Base-by-base conservation (phyloP, 2,797 vertebrate species). In the Sebastolobus altivelis region DNA sequence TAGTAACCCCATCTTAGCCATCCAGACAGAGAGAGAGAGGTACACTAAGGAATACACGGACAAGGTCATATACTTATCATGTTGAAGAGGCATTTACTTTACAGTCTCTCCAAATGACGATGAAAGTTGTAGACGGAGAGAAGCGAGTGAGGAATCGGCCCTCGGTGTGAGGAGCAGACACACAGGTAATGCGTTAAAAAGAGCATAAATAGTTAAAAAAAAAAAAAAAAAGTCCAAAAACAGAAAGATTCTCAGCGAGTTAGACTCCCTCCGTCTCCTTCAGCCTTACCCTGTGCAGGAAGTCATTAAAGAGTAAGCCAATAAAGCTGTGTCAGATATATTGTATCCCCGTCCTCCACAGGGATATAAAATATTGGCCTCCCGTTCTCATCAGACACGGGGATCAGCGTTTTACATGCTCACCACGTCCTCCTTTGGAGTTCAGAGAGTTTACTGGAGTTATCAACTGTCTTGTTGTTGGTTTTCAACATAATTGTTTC, bases 1-100 rank as follows among this genome's bases (percentile, higher is more conserved):
- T 97, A 97, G 97, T 97, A 97, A 97, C 96, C 96, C 95, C 96
- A 93, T 96, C 91, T 91, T 81, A 89, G 84, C 81, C 84, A 87
- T 87, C 61, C 69, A 82, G 81, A 62, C 79, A 86, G 86, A 79
- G 62, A 74, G 77, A 72, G 65, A 68, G 72, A 67, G 75, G 75
- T 79, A 79, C 89, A 79, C 81, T 46, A 37, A 91, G 69, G 80
- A 88, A 88, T 87, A 90, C 80, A 81, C 13, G 37, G 80, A 90
- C 84, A 87, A 74, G 85, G 87, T 88, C 86, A 77, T 83, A 78
- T 81, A 87, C 90, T 90, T 85, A 86, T 88, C 81, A 82, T 84
- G 73, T 68, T 88, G 77, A 89, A 81, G 76, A 77, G 81, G 67
- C 80, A 75, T 89, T 92, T 87, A 83, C 89, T 88, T 88, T 80